These are phyloP conservation scores for Penelope pileata DNA, from an alignment of 2,113 vertebrate species.

Conservation along the genomic window DNA sequence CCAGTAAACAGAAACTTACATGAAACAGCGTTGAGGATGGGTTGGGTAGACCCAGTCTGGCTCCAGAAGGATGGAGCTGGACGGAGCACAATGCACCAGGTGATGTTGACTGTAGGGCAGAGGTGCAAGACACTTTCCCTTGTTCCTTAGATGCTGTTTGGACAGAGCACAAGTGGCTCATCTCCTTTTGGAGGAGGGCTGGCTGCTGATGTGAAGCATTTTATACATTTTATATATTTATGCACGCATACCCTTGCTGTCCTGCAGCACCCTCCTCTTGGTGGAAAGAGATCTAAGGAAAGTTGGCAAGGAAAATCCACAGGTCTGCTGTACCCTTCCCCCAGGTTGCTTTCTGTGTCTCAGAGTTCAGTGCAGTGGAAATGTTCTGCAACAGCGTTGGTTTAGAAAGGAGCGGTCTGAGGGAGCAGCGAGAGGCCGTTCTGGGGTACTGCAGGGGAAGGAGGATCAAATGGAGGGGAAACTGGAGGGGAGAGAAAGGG, in stretches of 20 bases:
- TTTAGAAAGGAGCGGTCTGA: background rate
- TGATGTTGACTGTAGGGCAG: accelerated
- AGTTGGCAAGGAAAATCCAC: background rate
- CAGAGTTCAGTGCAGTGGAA: background rate
- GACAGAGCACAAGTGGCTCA: background rate
- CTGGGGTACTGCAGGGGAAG: background rate
- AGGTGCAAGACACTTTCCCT: background rate
- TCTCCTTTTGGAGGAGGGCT: background rate
- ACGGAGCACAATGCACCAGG: accelerated
- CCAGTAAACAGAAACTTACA: accelerated
- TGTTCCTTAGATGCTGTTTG: background rate
- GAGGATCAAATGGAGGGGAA: background rate
- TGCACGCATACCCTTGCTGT: background rate
- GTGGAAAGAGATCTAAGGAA: background rate
- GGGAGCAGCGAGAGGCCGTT: background rate
- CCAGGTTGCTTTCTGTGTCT: background rate
- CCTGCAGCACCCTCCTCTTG: background rate
- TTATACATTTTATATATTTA: background rate
- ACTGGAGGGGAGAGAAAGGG: background rate
- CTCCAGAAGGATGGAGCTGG: background rate
- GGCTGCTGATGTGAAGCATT: background rate
- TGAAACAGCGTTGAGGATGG: background rate
- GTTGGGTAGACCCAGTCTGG: background rate
- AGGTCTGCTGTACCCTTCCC: background rate
- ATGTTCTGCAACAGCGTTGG: background rate